phyloP scores from a whole-genome alignment of 2,797 vertebrate species.

The Lepus oiostolus region DNA sequence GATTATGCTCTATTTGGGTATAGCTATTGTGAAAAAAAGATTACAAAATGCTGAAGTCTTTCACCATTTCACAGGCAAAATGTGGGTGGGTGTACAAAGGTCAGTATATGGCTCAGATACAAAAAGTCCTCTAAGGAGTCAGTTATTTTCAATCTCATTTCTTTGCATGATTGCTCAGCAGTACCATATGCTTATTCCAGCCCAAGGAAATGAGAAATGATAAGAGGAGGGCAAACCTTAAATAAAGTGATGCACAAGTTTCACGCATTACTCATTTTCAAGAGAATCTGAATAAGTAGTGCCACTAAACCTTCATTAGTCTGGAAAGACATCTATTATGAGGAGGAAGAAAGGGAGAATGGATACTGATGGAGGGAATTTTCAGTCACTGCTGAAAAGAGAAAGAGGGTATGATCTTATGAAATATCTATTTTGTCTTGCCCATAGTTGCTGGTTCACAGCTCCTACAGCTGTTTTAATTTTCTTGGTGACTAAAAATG shows the following conservation, averaged over 20 bases:
- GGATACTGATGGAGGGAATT: neutral
- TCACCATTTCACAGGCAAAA: neutral
- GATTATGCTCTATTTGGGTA: neutral
- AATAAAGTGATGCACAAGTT: neutral
- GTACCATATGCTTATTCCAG: neutral
- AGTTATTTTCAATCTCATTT: neutral
- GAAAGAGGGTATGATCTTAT: neutral
- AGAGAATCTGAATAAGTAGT: neutral
- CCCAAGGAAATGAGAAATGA: neutral
- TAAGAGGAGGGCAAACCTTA: neutral
- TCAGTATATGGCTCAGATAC: neutral
- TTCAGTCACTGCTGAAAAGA: neutral
- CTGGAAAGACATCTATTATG: neutral
- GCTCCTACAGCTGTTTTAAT: neutral
- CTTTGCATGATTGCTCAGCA: neutral
- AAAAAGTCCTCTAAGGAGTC: neutral
- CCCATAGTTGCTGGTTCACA: neutral
- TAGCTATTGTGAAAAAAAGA: neutral
- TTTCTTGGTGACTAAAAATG: neutral
- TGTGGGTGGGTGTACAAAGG: neutral
- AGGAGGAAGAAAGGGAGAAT: neutral
- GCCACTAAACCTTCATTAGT: neutral
- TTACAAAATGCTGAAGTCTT: neutral
- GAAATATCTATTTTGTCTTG: neutral
- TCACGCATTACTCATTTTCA: neutral